A percentile compares a stretch with the other conserved stretches of the same genome.
Conservation (phyloP, 1,140 invertebrate species). For the Pseudachorutes palmiensis region DNA sequence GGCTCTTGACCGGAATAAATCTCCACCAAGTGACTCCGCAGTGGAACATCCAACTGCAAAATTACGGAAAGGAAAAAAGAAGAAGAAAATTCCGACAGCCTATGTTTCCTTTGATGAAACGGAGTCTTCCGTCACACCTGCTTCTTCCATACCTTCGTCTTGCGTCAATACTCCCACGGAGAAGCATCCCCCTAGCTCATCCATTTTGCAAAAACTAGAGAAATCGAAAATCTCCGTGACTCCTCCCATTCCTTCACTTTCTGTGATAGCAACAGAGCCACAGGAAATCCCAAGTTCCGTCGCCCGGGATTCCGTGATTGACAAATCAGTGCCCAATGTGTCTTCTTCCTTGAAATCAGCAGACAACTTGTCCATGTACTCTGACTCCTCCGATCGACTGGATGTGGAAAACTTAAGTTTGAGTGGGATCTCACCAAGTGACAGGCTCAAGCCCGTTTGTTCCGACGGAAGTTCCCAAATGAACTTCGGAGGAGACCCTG, state of each 20-base stretch:
- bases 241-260: not conserved
- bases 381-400: constrained; percentile 29
- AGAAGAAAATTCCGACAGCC: constrained; percentile 52
- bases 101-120: constrained; percentile 59
- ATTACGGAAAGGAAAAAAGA: constrained; percentile 43
- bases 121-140: constrained; percentile 49
- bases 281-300: not conserved
- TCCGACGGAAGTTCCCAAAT: not conserved
- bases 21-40: constrained; percentile 19
- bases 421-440: constrained; percentile 19
- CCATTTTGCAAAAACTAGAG: not conserved
- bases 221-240: not conserved
- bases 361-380: constrained; percentile 30
- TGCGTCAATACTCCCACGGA: constrained; percentile 52
- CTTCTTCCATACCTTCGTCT: too few relatives aligned
- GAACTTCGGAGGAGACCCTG: not conserved
- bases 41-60: not conserved
- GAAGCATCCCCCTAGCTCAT: not conserved
- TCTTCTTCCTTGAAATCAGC: constrained; percentile 19
- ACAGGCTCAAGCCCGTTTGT: constrained; percentile 26
- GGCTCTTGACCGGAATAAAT: not conserved
- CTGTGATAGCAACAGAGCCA: not conserved
- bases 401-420: constrained; percentile 21
- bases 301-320: not conserved
- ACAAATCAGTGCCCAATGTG: not conserved